Percentiles rank a stretch among this genome's conserved stretches.
Evolutionary conservation across 1,140 invertebrate genomes (phyloP).

Genomic region (Dicyema japonicum): DNA sequence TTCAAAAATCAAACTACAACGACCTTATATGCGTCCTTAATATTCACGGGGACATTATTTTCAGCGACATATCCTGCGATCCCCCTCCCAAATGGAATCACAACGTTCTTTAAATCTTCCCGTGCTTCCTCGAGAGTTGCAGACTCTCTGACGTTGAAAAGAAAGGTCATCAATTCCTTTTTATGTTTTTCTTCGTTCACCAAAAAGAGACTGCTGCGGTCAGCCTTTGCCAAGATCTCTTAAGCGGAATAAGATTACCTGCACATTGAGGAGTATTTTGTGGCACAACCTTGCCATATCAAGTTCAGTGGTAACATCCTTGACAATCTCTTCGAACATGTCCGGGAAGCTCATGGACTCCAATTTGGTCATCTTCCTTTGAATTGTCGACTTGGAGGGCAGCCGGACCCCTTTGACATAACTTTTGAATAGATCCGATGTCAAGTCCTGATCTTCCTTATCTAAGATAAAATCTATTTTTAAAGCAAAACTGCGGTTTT

Average conservation of each 20-base stretch:
- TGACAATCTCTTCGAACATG: conserved; percentile 43
- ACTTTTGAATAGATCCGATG: no score
- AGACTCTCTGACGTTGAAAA: conserved; percentile 56
- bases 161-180: conserved; percentile 47
- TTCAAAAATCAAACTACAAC: conserved; percentile 17
- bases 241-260: conserved; percentile 27
- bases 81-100: conserved; percentile 51
- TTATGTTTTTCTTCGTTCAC: conserved; percentile 16
- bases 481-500: no score
- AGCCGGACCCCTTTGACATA: no score
- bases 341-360: conserved; percentile 3
- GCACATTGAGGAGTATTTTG: conserved; percentile 63
- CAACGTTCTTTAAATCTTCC: conserved; percentile 29
- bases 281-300: conserved; percentile 64
- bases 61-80: conserved; percentile 55
- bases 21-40: conserved; percentile 51
- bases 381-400: no score
- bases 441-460: no score
- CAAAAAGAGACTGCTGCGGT: conserved; percentile 1
- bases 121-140: conserved; percentile 44
- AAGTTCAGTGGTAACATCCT: conserved; percentile 58
- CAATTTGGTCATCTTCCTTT: conserved; percentile 2
- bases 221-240: not conserved
- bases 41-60: conserved; percentile 51
- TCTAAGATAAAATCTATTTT: no score